phyloP scores from a whole-genome alignment of 2,113 vertebrate genomes.

The Melierax canorus region DNA sequence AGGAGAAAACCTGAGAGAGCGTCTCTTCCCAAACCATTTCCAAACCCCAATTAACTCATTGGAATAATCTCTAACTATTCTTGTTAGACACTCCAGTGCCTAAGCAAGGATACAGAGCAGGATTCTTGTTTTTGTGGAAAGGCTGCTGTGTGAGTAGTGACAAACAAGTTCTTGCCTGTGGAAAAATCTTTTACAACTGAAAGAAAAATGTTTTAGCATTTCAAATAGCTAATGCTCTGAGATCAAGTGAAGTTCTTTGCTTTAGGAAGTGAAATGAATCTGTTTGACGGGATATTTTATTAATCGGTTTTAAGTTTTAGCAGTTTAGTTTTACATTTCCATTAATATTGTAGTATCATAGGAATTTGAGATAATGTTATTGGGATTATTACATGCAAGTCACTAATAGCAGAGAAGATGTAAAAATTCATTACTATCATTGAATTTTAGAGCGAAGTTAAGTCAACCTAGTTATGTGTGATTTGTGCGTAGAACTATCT shows the following conservation, averaged over 20 bases:
- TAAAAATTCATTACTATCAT: constrained; percentile 52
- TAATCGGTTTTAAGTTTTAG: constrained; percentile 52
- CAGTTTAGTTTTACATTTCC: constrained; percentile 51
- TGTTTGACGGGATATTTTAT: constrained; percentile 42
- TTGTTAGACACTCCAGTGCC: not conserved
- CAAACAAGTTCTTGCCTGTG: constrained; percentile 40
- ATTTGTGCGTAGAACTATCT: not conserved
- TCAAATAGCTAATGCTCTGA: constrained; percentile 47
- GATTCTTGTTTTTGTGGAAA: not conserved
- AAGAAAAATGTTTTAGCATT: constrained; percentile 52
- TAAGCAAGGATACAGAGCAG: not conserved
- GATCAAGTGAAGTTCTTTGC: constrained; percentile 43
- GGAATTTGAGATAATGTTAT: constrained; percentile 25
- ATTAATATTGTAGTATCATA: constrained; percentile 24
- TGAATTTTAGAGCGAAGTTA: constrained; percentile 16
- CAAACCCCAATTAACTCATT: not conserved
- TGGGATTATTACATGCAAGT: constrained; percentile 31
- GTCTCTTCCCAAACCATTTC: not conserved
- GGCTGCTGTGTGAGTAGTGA: not conserved
- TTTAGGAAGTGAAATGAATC: constrained; percentile 54
- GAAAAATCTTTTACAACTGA: constrained; percentile 11
- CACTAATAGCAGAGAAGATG: constrained; percentile 24
- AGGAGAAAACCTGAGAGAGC: not conserved
- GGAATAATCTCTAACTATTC: not conserved
- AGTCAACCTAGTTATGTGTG: constrained; percentile 14